Percentiles rank a stretch among this genome's conserved stretches.
phyloP scores from a whole-genome alignment of 2,888 invertebrate species.

The Heliconius aoede region DNA sequence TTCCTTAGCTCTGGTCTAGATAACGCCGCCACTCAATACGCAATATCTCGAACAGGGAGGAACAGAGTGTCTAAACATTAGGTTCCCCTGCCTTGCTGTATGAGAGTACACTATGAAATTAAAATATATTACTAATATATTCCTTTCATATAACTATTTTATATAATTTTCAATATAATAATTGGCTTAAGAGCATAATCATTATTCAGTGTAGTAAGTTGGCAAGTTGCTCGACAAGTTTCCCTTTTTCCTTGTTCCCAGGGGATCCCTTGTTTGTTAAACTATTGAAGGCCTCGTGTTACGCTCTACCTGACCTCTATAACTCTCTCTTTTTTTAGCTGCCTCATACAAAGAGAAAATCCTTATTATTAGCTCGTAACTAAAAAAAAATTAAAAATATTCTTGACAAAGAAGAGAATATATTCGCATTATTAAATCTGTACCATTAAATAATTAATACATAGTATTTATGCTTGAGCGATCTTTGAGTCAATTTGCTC shows the following conservation, averaged over 20 bases:
- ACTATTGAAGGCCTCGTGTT: slow-evolving; percentile 44
- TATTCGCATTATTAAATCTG: neutral
- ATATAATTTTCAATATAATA: neutral
- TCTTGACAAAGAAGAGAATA: neutral
- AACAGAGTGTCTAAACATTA: too few species aligned
- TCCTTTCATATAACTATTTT: too few species aligned
- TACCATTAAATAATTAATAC: neutral
- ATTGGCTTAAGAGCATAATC: slow-evolving; percentile 45
- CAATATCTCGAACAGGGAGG: too few species aligned
- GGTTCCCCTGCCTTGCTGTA: too few species aligned
- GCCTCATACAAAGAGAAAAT: slow-evolving; percentile 32
- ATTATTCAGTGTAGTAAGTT: slow-evolving; percentile 52
- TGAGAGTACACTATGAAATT: too few species aligned
- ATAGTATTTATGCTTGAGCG: neutral
- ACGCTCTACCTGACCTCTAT: slow-evolving; percentile 50
- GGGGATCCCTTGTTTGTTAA: slow-evolving; percentile 54
- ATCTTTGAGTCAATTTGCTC: slow-evolving; percentile 27
- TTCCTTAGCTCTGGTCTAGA: too few species aligned
- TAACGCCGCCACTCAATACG: too few species aligned
- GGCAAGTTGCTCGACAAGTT: slow-evolving; percentile 52
- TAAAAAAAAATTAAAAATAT: too few species aligned
- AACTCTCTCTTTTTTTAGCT: slow-evolving; percentile 45
- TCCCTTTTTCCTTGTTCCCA: slow-evolving; percentile 40
- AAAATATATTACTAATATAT: too few species aligned
- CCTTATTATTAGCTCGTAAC: too few species aligned